Percentiles rank a stretch among this genome's conserved stretches.
Evolutionary conservation across 37 sponge, comb jelly and placozoan genomes (phyloP).

Genomic region (Agelas oroides): DNA sequence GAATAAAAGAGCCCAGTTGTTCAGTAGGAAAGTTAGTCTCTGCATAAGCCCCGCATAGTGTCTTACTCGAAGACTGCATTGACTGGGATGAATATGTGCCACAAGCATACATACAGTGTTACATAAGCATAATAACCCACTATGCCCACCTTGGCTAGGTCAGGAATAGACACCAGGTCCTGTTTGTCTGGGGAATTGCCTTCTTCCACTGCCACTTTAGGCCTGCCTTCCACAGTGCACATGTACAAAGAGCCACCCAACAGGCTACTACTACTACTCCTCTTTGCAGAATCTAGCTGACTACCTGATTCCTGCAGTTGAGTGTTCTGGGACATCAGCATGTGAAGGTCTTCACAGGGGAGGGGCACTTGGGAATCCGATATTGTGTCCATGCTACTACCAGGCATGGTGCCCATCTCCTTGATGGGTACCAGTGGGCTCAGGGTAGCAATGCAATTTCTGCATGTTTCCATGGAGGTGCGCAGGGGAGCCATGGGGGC

Average conservation of each 20-base stretch:
- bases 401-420: conserved; percentile 32
- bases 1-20: conserved; percentile 86
- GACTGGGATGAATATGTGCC: neutral
- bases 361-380: too few relatives aligned
- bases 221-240: neutral
- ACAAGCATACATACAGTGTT: neutral
- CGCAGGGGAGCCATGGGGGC: neutral
- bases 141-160: conserved; percentile 28
- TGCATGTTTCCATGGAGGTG: conserved; percentile 53
- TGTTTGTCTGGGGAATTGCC: neutral
- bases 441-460: conserved; percentile 29
- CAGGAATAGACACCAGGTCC: conserved; percentile 19
- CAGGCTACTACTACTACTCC: too few relatives aligned
- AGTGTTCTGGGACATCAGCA: too few relatives aligned
- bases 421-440: conserved; percentile 48
- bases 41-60: conserved; percentile 70
- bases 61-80: conserved; percentile 2
- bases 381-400: too few relatives aligned
- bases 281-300: too few relatives aligned
- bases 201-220: neutral
- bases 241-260: neutral
- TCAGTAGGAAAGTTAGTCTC: conserved; percentile 80
- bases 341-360: too few relatives aligned
- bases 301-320: too few relatives aligned
- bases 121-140: neutral